Percentiles rank a stretch among this genome's conserved stretches.
Evolutionary conservation across 1,140 invertebrate genomes (phyloP).

Genomic region (Drosophila setifemur): DNA sequence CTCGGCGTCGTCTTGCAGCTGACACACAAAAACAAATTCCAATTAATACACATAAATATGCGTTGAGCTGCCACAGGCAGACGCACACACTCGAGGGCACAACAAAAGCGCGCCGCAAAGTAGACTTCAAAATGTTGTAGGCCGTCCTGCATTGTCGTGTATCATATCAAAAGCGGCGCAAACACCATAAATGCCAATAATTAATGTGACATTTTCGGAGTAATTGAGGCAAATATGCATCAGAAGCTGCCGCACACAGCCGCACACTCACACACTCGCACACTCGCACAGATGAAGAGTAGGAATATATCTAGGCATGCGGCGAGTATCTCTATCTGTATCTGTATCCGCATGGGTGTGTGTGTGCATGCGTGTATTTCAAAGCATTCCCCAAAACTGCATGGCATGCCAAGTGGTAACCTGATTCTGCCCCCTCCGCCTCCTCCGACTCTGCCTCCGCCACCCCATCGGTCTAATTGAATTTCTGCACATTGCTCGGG

Average conservation of each 20-base stretch:
- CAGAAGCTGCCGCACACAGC: constrained; percentile 31
- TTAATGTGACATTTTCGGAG: constrained; percentile 78
- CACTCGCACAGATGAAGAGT: no score
- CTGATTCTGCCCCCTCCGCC: constrained; percentile 35
- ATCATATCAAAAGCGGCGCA: constrained; percentile 74
- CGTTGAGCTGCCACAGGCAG: constrained; percentile 43
- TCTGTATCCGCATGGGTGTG: no score
- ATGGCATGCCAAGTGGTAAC: constrained; percentile 70
- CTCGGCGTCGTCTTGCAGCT: constrained; percentile 49
- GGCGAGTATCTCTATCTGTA: constrained; percentile 29
- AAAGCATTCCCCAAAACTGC: constrained; percentile 68
- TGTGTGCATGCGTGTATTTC: constrained; percentile 36
- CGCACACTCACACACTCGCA: constrained; percentile 23
- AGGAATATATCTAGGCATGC: constrained; percentile 44
- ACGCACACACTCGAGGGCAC: constrained; percentile 44
- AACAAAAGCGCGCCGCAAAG: constrained; percentile 50
- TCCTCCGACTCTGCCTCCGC: constrained; percentile 10
- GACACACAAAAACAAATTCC: constrained; percentile 78
- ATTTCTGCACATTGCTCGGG: constrained; percentile 57
- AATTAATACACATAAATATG: constrained; percentile 59
- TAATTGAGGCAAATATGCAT: constrained; percentile 68
- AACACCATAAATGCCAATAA: constrained; percentile 79
- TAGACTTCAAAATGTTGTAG: constrained; percentile 63
- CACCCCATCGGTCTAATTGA: no score
- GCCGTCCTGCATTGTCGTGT: constrained; percentile 58